Evolutionary conservation across 2,888 invertebrate species (phyloP).

Genomic region (Clepsis dumicolana): DNA sequence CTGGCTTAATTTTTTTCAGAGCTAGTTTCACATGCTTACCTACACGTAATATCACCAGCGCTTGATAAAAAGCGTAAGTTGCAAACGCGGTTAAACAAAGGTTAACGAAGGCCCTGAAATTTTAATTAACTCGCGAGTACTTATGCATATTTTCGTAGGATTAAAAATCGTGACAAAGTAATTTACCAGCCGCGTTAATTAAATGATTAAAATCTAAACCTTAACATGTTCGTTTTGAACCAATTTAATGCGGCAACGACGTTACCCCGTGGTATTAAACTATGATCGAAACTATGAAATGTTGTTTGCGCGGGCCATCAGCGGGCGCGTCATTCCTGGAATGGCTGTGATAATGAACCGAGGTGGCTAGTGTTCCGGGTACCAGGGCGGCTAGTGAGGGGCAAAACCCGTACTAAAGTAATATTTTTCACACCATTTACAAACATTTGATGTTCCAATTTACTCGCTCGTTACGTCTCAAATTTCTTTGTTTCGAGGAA

Average conservation of each 20-base stretch:
- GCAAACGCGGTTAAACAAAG: slow-evolving; percentile 27
- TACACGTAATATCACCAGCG: neutral
- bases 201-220: slow-evolving; percentile 32
- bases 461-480: slow-evolving; percentile 5
- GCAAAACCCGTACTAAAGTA: slow-evolving; percentile 9
- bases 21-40: neutral
- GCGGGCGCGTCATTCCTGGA: slow-evolving; percentile 51
- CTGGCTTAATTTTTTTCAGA: neutral
- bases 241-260: neutral
- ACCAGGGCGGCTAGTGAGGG: slow-evolving; percentile 15
- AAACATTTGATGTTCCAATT: neutral
- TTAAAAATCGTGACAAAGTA: slow-evolving; percentile 39
- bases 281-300: slow-evolving; percentile 12
- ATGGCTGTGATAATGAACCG: slow-evolving; percentile 65
- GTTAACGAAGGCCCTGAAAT: slow-evolving; percentile 36
- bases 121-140: slow-evolving; percentile 35
- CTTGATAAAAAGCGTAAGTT: slow-evolving; percentile 16
- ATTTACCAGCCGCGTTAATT: slow-evolving; percentile 32
- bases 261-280: slow-evolving; percentile 8
- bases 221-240: slow-evolving; percentile 14
- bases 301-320: slow-evolving; percentile 49
- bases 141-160: slow-evolving; percentile 31
- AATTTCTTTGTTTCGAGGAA: slow-evolving; percentile 1
- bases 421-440: slow-evolving; percentile 18
- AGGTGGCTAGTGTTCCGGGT: slow-evolving; percentile 51